These are phyloP conservation scores for Iphiclides podalirius DNA, from an alignment of 2,888 invertebrate species.

Conservation along the genomic window DNA sequence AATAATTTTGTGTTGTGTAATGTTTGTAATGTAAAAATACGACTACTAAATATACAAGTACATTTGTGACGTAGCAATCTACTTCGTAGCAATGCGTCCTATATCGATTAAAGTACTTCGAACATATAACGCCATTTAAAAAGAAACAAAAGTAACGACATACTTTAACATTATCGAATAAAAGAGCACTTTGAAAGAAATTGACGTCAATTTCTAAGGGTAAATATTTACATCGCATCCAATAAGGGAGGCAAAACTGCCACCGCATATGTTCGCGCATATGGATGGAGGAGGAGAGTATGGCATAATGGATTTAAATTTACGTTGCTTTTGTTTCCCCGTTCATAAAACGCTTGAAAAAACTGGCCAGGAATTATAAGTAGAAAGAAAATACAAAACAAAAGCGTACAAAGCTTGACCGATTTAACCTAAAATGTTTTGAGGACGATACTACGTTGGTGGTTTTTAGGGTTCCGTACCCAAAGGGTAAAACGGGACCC, in stretches of 20 bases:
- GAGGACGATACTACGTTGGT: too few relatives aligned
- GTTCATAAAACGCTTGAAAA: conserved; percentile 17
- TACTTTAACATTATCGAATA: conserved; percentile 1
- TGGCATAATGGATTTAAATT: conserved; percentile 16
- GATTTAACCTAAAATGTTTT: conserved; percentile 39
- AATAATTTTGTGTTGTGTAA: too few relatives aligned
- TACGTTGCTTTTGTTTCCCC: conserved; percentile 8
- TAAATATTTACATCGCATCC: conserved; percentile 15
- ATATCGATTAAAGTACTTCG: too few relatives aligned
- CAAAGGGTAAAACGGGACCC: too few relatives aligned
- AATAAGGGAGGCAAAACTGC: conserved; percentile 14
- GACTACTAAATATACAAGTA: background rate
- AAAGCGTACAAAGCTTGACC: conserved; percentile 32
- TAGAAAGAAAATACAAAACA: conserved; percentile 13
- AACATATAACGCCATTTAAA: too few relatives aligned
- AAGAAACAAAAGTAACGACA: too few relatives aligned
- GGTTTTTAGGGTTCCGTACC: too few relatives aligned
- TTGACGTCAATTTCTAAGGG: conserved; percentile 9
- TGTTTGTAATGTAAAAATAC: too few relatives aligned
- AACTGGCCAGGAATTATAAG: conserved; percentile 4
- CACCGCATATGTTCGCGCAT: conserved; percentile 3
- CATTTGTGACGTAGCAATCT: too few relatives aligned
- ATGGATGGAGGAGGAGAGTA: background rate
- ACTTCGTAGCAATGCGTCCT: too few relatives aligned
- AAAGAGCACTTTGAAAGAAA: conserved; percentile 2